Evolutionary conservation across 2,113 vertebrate genomes (phyloP), one percentile per base, ranked within the genome.

Genomic region (Eudorcas thomsonii): DNA sequence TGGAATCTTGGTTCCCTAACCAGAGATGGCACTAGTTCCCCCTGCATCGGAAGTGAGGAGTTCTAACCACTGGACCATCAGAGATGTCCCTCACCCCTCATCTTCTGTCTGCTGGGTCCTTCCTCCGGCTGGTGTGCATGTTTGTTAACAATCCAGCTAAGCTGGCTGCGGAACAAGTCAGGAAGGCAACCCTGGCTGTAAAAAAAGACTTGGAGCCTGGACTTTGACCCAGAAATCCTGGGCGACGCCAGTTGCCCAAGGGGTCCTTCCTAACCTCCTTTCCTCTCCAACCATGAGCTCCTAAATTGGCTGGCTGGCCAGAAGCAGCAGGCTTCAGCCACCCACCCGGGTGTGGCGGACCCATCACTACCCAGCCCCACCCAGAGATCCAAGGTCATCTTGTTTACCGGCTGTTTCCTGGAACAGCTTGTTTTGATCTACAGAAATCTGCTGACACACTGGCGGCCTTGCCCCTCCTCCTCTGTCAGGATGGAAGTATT

Each of bases 401-500:
- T 95, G 95, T 92, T 97, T 80, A 89, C 82, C 82, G 1, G 39
- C 83, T 7, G 43, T 83, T 96, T 96, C 45, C 94, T 3, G 84
- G 88, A 96, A 97, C 90, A 97, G 50, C 77, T 95, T 94, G 94
- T 97, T 97, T 96, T 90, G 57, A 67, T 88, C 89, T 3, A 25
- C n/a, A 88, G 88, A 88, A 93, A 92, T 62, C 16, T 95, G 94
- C 97, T 93, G 95, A 96, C 7, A 0, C 93, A 83, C 9, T 12
- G 19, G 23, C 77, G 0, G 12, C 85, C 88, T 59, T 4, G 48
- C 85, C 57, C 59, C 43, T 4, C 11, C 39, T 62, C 48, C 60
- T 57, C 67, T 71, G 15, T 33, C 16, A 8, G 55, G 60, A 36
- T 6, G 45, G 80, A 90, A 30, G 36, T 54, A 87, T 77, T 83